Conservation (phyloP, 2,888 invertebrate species). For the Didymodactylos carnosus region DNA sequence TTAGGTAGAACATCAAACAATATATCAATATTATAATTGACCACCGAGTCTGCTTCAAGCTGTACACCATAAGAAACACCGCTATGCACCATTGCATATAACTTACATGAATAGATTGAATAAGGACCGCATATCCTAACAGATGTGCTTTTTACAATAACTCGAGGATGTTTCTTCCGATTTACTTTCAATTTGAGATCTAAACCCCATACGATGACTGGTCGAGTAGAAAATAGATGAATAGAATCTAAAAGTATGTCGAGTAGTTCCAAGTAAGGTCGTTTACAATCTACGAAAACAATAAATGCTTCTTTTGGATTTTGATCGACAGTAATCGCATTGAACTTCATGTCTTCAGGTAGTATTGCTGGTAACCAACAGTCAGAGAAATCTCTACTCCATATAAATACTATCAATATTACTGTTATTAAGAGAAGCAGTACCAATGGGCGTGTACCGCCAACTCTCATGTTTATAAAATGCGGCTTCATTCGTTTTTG, state of each 20-base stretch:
- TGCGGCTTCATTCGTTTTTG: too few species aligned
- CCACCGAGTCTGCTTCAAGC: neutral
- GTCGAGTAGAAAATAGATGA: neutral
- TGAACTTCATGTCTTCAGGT: too few species aligned
- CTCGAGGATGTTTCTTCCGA: neutral
- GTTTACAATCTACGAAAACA: neutral
- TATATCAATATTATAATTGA: neutral
- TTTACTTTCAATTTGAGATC: neutral
- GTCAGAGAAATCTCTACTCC: too few species aligned
- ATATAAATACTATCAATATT: too few species aligned
- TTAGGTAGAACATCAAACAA: neutral
- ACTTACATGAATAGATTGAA: neutral
- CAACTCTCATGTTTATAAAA: too few species aligned
- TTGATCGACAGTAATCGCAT: too few species aligned
- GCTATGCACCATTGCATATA: neutral
- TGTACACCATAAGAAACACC: neutral
- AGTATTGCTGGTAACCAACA: too few species aligned
- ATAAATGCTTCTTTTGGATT: neutral
- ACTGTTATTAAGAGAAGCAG: too few species aligned
- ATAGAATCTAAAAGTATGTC: neutral
- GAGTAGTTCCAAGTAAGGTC: neutral
- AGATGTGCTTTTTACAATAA: neutral
- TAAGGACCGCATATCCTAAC: neutral
- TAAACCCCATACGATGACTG: neutral
- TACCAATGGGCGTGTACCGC: too few species aligned